A percentile compares a stretch with the other conserved stretches of the same genome.
Evolutionary conservation across 2,888 invertebrate genomes (phyloP).

Genomic region (Brachyptera putata): DNA sequence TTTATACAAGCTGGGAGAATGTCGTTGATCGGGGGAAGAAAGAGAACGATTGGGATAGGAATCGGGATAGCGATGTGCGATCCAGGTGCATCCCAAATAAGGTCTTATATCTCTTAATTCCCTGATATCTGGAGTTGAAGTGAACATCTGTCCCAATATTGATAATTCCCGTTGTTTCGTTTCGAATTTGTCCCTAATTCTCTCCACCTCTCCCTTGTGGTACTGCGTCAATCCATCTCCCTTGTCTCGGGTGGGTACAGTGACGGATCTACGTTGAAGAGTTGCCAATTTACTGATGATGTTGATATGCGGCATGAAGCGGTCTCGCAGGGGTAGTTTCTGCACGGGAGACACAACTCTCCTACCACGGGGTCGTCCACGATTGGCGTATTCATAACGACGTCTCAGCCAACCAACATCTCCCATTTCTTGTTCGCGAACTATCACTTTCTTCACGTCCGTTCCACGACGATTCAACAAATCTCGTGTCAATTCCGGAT

Average conservation of each 20-base stretch:
- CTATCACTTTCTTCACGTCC: conserved; percentile 49
- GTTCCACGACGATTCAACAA: conserved; percentile 49
- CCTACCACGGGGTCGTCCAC: conserved; percentile 50
- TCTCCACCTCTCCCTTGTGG: conserved; percentile 65
- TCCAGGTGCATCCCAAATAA: conserved; percentile 73
- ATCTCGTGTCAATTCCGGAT: conserved; percentile 67
- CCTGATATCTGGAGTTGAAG: conserved; percentile 73
- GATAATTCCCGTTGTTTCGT: conserved; percentile 52
- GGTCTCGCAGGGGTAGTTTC: conserved; percentile 60
- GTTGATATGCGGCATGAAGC: conserved; percentile 84
- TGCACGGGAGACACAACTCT: conserved; percentile 61
- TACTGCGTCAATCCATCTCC: conserved; percentile 38
- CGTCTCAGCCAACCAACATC: conserved; percentile 59
- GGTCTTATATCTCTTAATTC: conserved; percentile 74
- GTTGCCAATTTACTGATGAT: conserved; percentile 83
- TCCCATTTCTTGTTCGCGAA: conserved; percentile 51
- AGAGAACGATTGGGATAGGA: conserved; percentile 62
- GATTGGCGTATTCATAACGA: conserved; percentile 54
- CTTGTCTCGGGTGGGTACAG: conserved; percentile 30
- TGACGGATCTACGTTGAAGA: conserved; percentile 47
- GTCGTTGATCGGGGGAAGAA: conserved; percentile 52
- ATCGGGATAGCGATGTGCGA: conserved; percentile 72
- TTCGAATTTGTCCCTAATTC: conserved; percentile 68
- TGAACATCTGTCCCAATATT: conserved; percentile 70
- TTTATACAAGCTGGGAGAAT: conserved; percentile 47